These are phyloP conservation scores for Athalia rosae DNA, from an alignment of 2,888 invertebrate genomes.

Conservation along the genomic window DNA sequence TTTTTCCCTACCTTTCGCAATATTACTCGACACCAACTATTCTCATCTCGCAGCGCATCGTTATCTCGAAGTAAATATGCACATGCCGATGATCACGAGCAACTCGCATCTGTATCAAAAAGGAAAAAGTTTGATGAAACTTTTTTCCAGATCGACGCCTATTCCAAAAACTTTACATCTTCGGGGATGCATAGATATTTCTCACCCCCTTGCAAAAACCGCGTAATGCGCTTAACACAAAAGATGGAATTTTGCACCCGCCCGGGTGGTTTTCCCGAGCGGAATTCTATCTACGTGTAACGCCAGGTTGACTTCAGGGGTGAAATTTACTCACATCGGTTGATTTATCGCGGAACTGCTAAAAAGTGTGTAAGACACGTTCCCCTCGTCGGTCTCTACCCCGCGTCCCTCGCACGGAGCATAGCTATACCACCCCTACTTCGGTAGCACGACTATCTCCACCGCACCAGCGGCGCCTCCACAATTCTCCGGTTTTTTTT, in stretches of 20 bases:
- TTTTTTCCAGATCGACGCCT: not conserved
- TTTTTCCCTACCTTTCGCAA: not conserved
- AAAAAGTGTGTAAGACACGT: slow-evolving; percentile 39
- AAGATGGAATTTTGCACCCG: too few relatives aligned
- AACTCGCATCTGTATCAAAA: not conserved
- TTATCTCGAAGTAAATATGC: too few relatives aligned
- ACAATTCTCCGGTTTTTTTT: too few relatives aligned
- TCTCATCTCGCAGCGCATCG: too few relatives aligned
- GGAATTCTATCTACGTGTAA: slow-evolving; percentile 14
- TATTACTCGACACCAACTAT: too few relatives aligned
- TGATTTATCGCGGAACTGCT: slow-evolving; percentile 37
- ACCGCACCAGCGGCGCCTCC: too few relatives aligned
- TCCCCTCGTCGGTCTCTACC: slow-evolving; percentile 11
- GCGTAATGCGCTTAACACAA: too few relatives aligned
- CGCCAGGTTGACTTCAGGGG: slow-evolving; percentile 11
- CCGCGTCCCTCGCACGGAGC: not conserved
- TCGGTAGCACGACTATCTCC: not conserved
- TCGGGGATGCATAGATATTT: too few relatives aligned
- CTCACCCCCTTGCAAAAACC: too few relatives aligned
- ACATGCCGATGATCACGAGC: not conserved
- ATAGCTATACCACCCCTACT: not conserved
- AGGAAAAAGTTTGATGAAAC: not conserved
- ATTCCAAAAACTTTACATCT: too few relatives aligned
- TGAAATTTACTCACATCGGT: slow-evolving; percentile 14
- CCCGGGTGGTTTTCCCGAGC: not conserved